Evolutionary conservation across 2,113 vertebrate genomes (phyloP), one percentile per base, ranked within the genome.

Genomic region (Pundamilia nyererei): DNA sequence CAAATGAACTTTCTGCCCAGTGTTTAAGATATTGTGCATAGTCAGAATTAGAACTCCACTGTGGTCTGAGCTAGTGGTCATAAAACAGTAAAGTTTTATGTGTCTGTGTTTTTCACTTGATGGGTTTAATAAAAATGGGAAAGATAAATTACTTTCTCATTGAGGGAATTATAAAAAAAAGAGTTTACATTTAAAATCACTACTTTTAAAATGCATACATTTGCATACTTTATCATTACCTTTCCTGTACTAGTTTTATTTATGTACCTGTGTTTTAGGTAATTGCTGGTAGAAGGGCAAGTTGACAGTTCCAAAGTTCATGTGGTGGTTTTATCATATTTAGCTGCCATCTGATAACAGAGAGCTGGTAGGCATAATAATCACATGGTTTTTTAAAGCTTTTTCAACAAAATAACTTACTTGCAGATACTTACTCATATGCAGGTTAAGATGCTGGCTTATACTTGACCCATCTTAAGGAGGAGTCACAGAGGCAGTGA

Each of bases 381-480:
- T 24, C 10, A 8, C 19, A 42, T 33, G 33, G 24, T 35, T 47
- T 77, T 82, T 84, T 10, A 49, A 11, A 75, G 40, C 12, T 87
- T 72, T 56, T 26, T 83, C 9, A 75, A 79, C 24, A 82, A 49
- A 85, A 77, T 83, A 40, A 81, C 4, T 26, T 53, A 19, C 75
- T 53, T 55, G 49, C 54, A 81, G 79, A n/a, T 33, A 42, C 58
- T 84, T 65, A 49, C 35, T 72, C 24, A 24, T 65, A 72, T 86
- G 4, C 77, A 29, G 40, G 80, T 86, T 80, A 79, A 88, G 54
- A 81, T 88, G 65, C 62, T 60, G 62, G 33, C 77, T 65, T 77
- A 47, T 84, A 56, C 77, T 89, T 86, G 35, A 56, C 81, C 60
- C 33, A 54, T 40, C 51, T 53, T 86, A 86, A 94, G 54, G 75